Conservation (phyloP, 92 coral and sea anemone genomes). For the Porites divaricata region DNA sequence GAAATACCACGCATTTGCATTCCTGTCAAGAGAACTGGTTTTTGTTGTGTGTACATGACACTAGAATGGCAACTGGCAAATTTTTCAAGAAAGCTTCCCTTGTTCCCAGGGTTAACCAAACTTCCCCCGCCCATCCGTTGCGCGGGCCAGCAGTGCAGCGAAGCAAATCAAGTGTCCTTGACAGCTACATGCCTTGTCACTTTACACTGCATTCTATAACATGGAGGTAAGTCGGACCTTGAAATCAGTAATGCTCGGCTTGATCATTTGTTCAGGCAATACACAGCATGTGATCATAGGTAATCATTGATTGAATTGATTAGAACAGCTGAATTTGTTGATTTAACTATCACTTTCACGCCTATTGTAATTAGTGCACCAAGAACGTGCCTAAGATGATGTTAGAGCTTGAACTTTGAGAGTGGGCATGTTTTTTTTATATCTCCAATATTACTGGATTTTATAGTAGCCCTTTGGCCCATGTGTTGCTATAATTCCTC, state of each 20-base stretch:
- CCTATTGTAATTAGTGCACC: not conserved
- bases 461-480: not conserved
- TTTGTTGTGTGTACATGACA: not conserved
- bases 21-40: not conserved
- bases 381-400: not conserved
- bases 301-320: not conserved
- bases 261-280: not conserved
- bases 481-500: not conserved
- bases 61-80: not conserved
- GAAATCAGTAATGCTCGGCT: not conserved
- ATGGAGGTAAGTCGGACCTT: conserved; percentile 8
- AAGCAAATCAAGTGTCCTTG: not conserved
- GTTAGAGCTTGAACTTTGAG: not conserved
- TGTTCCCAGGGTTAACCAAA: conserved; percentile 31
- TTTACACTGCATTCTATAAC: not conserved
- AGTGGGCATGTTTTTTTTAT: not conserved
- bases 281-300: not conserved
- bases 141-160: not conserved
- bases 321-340: conserved; percentile 7
- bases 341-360: not conserved
- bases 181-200: not conserved
- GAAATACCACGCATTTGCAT: not conserved
- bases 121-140: conserved; percentile 12
- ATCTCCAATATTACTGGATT: not conserved
- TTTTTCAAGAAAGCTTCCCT: not conserved